Evolutionary conservation across 2,113 vertebrate species (phyloP).

Genomic region (Conger conger): DNA sequence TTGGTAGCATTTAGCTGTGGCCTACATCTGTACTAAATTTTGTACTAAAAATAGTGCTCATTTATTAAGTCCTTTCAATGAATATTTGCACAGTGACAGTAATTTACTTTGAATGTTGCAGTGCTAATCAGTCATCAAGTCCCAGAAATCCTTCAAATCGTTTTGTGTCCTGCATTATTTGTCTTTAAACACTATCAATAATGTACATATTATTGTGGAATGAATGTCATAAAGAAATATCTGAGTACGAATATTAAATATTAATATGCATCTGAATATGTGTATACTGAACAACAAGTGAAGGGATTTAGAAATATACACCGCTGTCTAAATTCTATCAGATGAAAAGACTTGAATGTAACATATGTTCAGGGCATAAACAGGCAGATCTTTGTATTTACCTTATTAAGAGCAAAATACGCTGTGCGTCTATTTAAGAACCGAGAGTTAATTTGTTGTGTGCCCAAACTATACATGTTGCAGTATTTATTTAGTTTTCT

Average conservation of each 20-base stretch:
- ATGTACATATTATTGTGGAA: background rate
- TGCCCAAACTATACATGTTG: slow-evolving; percentile 10
- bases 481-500: background rate
- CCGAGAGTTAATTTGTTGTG: slow-evolving; percentile 7
- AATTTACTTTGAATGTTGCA: too few species aligned
- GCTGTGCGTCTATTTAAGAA: slow-evolving; percentile 27
- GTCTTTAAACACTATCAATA: background rate
- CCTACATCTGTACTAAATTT: background rate
- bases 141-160: background rate
- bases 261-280: background rate
- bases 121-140: too few species aligned
- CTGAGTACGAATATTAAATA: background rate
- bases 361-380: slow-evolving; percentile 19
- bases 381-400: slow-evolving; percentile 25
- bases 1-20: background rate
- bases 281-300: background rate
- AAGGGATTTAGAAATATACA: background rate
- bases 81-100: too few species aligned
- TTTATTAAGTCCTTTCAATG: background rate
- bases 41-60: too few species aligned
- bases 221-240: background rate
- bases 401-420: slow-evolving; percentile 9
- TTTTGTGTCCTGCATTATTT: background rate
- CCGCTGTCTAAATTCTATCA: slow-evolving; percentile 3
- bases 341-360: background rate